Conservation (phyloP, 2,797 vertebrate genomes). For the Eospalax fontanierii region DNA sequence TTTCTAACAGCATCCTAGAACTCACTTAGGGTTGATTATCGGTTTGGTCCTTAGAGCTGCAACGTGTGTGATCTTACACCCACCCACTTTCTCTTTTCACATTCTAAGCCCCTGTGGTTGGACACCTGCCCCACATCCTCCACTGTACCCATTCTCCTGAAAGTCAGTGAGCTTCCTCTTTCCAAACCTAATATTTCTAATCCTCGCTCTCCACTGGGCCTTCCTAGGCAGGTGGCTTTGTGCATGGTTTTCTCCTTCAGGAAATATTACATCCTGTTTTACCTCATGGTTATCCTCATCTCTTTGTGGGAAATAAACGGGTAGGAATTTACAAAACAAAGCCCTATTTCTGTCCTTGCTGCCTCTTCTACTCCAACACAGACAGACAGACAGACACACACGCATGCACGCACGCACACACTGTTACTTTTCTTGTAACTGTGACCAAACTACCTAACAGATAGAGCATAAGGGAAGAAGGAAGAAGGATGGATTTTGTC, state of each 20-base stretch:
- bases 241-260: not conserved
- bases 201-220: not conserved
- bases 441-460: not conserved
- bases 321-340: not conserved
- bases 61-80: not conserved
- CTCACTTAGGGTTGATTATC: not conserved
- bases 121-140: not conserved
- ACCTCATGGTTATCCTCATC: not conserved
- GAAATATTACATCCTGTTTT: not conserved
- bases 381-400: no score
- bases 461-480: not conserved
- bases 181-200: not conserved
- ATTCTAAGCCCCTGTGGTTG: not conserved
- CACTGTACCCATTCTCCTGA: not conserved
- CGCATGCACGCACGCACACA: no score
- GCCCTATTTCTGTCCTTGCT: constrained; percentile 6
- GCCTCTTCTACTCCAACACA: not conserved
- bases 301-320: not conserved
- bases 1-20: not conserved
- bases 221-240: not conserved
- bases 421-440: not conserved
- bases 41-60: not conserved
- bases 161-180: not conserved
- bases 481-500: not conserved
- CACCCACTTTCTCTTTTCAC: not conserved